phyloP scores from a whole-genome alignment of 2,113 vertebrate genomes.

The Vombatus ursinus region DNA sequence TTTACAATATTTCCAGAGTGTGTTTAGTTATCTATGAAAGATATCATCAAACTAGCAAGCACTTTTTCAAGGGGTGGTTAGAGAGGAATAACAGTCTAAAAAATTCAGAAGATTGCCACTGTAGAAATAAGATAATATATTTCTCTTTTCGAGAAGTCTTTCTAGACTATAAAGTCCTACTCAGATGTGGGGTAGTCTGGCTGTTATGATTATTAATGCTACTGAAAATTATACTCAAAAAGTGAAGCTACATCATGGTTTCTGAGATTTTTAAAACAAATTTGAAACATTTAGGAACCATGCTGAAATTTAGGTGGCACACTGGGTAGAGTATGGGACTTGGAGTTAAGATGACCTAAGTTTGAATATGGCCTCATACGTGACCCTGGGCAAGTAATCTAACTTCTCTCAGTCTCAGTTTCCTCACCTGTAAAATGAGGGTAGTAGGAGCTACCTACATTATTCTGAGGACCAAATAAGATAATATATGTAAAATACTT shows the following conservation, averaged over 20 bases:
- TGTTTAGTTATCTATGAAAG: background rate
- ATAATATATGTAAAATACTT: no score
- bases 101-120: background rate
- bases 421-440: no score
- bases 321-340: no score
- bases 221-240: constrained; percentile 53
- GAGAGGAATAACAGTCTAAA: background rate
- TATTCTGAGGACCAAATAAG: no score
- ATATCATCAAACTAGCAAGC: background rate
- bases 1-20: background rate
- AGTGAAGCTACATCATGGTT: constrained; percentile 41
- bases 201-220: background rate
- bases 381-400: no score
- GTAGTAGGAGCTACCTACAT: no score
- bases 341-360: no score
- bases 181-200: no score
- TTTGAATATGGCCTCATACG: no score
- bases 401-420: no score
- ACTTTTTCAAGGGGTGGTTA: background rate
- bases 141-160: background rate
- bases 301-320: no score
- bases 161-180: no score
- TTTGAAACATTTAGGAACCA: background rate
- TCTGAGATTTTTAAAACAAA: constrained; percentile 54
- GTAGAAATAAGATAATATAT: background rate